These are phyloP conservation scores for Colletes collaris DNA, from an alignment of 2,888 invertebrate genomes.

Conservation along the genomic window DNA sequence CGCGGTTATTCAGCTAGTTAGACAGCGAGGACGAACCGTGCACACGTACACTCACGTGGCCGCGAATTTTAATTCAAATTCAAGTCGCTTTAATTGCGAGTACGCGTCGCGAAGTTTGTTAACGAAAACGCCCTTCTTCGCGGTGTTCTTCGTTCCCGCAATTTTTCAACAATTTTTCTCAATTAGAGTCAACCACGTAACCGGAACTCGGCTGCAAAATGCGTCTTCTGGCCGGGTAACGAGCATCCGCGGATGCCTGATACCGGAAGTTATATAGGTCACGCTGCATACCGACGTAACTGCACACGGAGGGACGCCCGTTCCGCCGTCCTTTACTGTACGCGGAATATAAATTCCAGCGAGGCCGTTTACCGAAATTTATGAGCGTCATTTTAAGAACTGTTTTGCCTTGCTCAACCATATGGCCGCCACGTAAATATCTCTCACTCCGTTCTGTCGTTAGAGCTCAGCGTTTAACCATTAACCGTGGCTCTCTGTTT, in stretches of 20 bases:
- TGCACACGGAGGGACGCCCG: constrained; percentile 45
- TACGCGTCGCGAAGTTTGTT: neutral
- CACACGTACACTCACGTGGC: no score
- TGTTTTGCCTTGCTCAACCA: constrained; percentile 70
- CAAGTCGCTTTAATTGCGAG: constrained; percentile 3
- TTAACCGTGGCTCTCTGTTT: constrained; percentile 45
- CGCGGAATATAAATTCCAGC: constrained; percentile 70
- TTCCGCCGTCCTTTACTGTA: constrained; percentile 42
- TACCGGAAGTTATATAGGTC: constrained; percentile 51
- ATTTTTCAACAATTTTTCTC: constrained; percentile 43
- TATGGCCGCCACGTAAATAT: constrained; percentile 69
- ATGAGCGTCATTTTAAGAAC: constrained; percentile 73
- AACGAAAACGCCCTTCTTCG: neutral
- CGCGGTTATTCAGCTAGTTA: no score
- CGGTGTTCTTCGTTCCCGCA: neutral
- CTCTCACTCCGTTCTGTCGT: constrained; percentile 57
- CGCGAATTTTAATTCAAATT: constrained; percentile 14
- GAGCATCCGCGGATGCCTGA: constrained; percentile 49
- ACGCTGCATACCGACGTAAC: constrained; percentile 53
- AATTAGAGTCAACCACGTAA: constrained; percentile 35
- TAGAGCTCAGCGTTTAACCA: constrained; percentile 60
- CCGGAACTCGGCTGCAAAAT: constrained; percentile 27
- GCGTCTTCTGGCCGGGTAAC: constrained; percentile 46
- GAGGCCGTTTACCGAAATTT: constrained; percentile 70
- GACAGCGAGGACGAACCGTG: no score